A percentile compares a stretch with the other conserved stretches of the same genome.
phyloP scores from a whole-genome alignment of 2,797 vertebrate genomes.

The Cheirogaleus major region DNA sequence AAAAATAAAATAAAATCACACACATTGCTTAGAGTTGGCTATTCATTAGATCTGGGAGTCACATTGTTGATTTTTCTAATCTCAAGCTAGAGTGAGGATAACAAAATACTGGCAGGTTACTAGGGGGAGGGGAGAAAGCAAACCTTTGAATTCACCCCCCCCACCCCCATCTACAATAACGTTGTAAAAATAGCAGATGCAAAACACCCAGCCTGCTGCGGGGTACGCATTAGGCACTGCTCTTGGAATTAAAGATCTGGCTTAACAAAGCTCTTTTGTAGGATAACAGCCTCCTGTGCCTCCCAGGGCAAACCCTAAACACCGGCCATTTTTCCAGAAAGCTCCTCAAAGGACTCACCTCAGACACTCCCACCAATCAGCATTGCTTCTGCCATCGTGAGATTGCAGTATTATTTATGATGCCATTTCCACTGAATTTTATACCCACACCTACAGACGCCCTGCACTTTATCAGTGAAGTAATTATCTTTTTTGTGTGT shows the following conservation, averaged over 20 bases:
- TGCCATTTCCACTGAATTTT: background rate
- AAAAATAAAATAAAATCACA: constrained; percentile 56
- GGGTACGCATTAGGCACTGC: constrained; percentile 80
- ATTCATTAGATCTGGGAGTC: constrained; percentile 18
- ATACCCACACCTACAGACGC: accelerated
- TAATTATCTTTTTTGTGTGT: background rate
- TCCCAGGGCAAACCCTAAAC: constrained; percentile 63
- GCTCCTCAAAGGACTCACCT: constrained; percentile 61
- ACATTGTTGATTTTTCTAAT: constrained; percentile 65
- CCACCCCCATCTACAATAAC: constrained; percentile 68
- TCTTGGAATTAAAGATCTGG: constrained; percentile 82
- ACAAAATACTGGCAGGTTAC: constrained; percentile 18
- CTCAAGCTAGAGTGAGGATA: constrained; percentile 19
- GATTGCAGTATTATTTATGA: accelerated
- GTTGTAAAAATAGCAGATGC: constrained; percentile 75
- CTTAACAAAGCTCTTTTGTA: constrained; percentile 84
- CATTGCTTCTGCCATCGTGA: background rate
- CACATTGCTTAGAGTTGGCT: constrained; percentile 55
- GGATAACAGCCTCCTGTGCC: constrained; percentile 76
- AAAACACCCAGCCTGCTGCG: constrained; percentile 70
- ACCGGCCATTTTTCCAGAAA: constrained; percentile 64
- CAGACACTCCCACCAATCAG: background rate
- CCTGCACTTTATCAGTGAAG: background rate
- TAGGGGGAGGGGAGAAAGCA: constrained; percentile 15
- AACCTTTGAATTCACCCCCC: constrained; percentile 77